phyloP scores from a whole-genome alignment of 2,113 vertebrate genomes.

The Casuarius casuarius region DNA sequence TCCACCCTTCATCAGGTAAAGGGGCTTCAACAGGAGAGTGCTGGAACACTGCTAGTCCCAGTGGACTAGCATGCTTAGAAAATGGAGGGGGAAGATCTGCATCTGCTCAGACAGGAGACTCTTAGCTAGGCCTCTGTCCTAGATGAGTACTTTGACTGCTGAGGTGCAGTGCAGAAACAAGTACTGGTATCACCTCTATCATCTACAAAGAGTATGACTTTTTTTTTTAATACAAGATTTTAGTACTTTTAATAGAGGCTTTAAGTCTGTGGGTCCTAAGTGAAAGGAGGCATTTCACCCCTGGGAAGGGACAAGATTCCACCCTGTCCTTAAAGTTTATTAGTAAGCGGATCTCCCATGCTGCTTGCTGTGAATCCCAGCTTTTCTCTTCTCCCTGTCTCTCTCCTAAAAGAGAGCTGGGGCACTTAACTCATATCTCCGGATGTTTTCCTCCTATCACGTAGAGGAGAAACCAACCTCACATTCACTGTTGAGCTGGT shows the following conservation, averaged over 20 bases:
- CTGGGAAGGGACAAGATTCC: neutral
- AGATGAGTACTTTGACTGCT: neutral
- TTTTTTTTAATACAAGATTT: neutral
- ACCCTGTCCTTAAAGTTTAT: neutral
- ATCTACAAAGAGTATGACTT: neutral
- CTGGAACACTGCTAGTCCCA: neutral
- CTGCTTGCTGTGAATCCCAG: neutral
- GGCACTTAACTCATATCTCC: neutral
- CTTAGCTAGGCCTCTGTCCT: neutral
- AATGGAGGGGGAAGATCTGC: neutral
- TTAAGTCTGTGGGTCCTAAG: neutral
- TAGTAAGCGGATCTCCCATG: neutral
- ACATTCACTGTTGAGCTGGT: neutral
- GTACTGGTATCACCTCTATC: neutral
- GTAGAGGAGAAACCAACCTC: neutral
- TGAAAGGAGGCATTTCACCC: neutral
- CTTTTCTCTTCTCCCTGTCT: neutral
- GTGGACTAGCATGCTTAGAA: neutral
- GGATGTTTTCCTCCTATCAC: accelerated
- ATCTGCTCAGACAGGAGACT: neutral
- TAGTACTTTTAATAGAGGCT: neutral
- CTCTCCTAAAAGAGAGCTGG: neutral
- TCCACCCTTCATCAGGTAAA: neutral
- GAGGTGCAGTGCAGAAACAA: neutral
- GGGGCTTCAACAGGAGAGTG: neutral